Percentiles rank a stretch among this genome's conserved stretches.
These are phyloP conservation scores for Protobothrops flavoviridis DNA, from an alignment of 2,113 vertebrate species.

Conservation along the genomic window DNA sequence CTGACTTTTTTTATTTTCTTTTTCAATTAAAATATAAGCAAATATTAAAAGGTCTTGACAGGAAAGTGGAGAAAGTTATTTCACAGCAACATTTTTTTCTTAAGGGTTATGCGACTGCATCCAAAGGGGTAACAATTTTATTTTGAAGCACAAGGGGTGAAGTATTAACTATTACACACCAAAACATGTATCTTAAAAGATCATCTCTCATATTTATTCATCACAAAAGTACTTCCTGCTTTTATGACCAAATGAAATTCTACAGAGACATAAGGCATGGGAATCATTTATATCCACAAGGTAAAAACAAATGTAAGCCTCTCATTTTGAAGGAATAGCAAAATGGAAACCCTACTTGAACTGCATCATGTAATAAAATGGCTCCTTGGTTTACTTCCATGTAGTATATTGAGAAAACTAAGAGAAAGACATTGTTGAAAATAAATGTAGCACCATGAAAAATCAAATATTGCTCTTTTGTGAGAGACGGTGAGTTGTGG, in stretches of 20 bases:
- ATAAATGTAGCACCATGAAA: conserved; percentile 14
- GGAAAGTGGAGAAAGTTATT: background rate
- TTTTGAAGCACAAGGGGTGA: background rate
- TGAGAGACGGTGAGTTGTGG: background rate
- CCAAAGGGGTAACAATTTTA: background rate
- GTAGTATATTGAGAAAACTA: background rate
- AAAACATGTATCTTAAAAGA: background rate
- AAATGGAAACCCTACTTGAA: background rate
- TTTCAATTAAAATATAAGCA: background rate
- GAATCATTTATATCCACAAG: background rate
- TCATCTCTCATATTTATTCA: background rate
- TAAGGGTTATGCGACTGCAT: background rate
- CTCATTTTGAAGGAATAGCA: background rate
- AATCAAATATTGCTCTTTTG: background rate
- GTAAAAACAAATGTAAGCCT: background rate
- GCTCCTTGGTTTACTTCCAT: conserved; percentile 1
- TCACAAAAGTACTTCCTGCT: background rate
- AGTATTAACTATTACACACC: background rate
- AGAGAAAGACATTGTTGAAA: background rate
- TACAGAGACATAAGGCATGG: background rate
- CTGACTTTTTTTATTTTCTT: background rate
- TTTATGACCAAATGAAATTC: background rate
- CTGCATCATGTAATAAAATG: background rate
- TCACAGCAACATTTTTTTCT: background rate
- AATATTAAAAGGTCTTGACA: background rate